Conservation (phyloP, 2,888 invertebrate species). For the Caenorhabditis imperialis region DNA sequence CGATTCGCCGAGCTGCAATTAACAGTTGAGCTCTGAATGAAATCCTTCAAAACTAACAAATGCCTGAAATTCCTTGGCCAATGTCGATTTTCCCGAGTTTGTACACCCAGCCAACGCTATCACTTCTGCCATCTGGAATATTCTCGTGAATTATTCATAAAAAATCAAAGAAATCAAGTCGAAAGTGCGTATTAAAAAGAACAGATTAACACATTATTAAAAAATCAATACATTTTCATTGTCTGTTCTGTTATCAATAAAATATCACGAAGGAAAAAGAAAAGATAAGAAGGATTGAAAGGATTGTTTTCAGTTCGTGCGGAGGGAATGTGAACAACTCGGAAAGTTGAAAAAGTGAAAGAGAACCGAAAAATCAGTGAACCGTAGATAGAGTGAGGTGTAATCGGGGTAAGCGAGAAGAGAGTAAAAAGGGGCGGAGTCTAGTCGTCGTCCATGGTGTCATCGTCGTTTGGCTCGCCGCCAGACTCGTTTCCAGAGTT, state of each 20-base stretch:
- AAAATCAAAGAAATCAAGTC: not conserved
- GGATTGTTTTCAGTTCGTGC: conserved; percentile 7
- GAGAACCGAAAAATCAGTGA: conserved; percentile 13
- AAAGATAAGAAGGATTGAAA: too few species aligned
- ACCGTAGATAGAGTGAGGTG: conserved; percentile 4
- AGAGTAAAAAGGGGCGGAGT: too few species aligned
- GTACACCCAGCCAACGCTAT: conserved; percentile 69
- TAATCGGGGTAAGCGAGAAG: not conserved
- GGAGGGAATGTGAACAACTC: not conserved
- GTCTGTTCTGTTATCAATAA: too few species aligned
- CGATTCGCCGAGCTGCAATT: conserved; percentile 47
- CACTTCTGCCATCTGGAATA: conserved; percentile 12
- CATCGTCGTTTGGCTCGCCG: too few species aligned
- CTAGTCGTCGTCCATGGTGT: too few species aligned
- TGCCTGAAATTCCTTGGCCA: conserved; percentile 61
- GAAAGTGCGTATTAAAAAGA: too few species aligned
- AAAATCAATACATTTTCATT: too few species aligned
- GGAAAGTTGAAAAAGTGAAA: not conserved
- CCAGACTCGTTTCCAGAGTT: too few species aligned
- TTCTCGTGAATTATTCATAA: not conserved
- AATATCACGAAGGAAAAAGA: too few species aligned
- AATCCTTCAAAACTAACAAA: conserved; percentile 50
- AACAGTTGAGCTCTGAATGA: not conserved
- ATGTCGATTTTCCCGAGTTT: conserved; percentile 75
- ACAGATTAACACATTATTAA: too few species aligned